Base-by-base conservation (phyloP, 2,113 vertebrate genomes). In the Petroica traversi region DNA sequence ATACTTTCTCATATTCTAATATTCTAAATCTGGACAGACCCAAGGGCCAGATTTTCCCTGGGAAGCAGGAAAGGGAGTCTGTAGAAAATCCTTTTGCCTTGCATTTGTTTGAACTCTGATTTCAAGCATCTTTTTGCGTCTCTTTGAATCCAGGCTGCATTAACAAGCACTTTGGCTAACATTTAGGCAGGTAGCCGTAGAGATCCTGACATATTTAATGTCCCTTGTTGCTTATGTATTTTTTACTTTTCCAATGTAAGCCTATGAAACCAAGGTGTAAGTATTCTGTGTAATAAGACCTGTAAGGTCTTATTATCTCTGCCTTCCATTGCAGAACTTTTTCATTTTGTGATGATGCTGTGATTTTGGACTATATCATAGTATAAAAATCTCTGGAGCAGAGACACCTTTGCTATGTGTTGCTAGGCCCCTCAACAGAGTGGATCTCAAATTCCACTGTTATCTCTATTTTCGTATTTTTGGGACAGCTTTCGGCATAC, bases 41-140 rank as follows among this genome's bases (percentile, higher is more conserved):
- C 66, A 75, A 79, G 46, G 26, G 78, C 26, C 49, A 83, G 52
- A 89, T 33, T n/a, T 85, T 87, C n/a, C 29, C 69, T 69, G 14
- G 54, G 46, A 89, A 91, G 46, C 88, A 63, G 55, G 33, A 75
- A 92, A 87, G 9, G 33, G 54, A 75, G 52, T 38, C 33, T 78
- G 69, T 61, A 92, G 38, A 89, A 89, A 95, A 51, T 40, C 41
- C 22, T 92, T 89, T 88, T 88, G 33, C 77, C 29, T 89, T 85
- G 46, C 58, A 46, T 90, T 79, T 91, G 26, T 88, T 93, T 96
- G 93, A 97, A 94, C 67, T 88, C 62, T 6, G 69, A 69, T 93
- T 95, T 79, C 66, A 92, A 82, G 87, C 67, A 82, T 45, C 24
- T 89, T 94, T 93, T 94, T 88, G 36, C 34, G 1, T 92, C 23